A percentile compares a stretch with the other conserved stretches of the same genome.
Conservation (phyloP, 2,888 invertebrate genomes). For the Ceriagrion tenellum region DNA sequence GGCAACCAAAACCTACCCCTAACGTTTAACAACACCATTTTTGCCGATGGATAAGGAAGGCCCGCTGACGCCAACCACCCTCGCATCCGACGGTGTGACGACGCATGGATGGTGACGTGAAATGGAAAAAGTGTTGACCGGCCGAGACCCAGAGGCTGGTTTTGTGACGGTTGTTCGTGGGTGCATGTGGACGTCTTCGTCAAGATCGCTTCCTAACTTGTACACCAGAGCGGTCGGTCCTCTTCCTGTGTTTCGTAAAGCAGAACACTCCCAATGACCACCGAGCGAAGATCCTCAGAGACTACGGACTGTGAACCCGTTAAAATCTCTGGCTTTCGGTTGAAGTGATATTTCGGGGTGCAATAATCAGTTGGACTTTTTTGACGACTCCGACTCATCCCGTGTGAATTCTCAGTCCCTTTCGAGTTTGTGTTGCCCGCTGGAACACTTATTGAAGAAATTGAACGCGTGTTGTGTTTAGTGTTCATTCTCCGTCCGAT, state of each 20-base stretch:
- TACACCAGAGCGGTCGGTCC: not conserved
- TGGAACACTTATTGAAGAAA: not conserved
- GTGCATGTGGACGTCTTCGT: not conserved
- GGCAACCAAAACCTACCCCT: not conserved
- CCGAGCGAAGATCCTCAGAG: not conserved
- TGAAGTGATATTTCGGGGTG: not conserved
- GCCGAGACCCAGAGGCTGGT: not conserved
- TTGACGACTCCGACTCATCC: not conserved
- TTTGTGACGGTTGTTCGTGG: not conserved
- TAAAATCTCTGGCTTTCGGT: constrained; percentile 1
- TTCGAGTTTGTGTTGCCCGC: not conserved
- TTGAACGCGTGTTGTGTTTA: not conserved
- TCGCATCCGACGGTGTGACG: not conserved
- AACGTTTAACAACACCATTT: not conserved
- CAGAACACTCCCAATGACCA: not conserved
- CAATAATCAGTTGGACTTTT: not conserved
- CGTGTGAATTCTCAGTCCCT: not conserved
- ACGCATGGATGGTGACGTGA: constrained; percentile 32
- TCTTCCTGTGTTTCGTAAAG: not conserved
- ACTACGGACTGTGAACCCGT: constrained; percentile 7
- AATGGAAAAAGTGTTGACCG: constrained; percentile 20
- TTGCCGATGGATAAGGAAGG: not conserved
- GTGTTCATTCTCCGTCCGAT: not conserved
- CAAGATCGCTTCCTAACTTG: not conserved
- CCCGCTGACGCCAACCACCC: not conserved